Evolutionary conservation across 1,140 invertebrate genomes (phyloP).

Genomic region (Drosophila littoralis): DNA sequence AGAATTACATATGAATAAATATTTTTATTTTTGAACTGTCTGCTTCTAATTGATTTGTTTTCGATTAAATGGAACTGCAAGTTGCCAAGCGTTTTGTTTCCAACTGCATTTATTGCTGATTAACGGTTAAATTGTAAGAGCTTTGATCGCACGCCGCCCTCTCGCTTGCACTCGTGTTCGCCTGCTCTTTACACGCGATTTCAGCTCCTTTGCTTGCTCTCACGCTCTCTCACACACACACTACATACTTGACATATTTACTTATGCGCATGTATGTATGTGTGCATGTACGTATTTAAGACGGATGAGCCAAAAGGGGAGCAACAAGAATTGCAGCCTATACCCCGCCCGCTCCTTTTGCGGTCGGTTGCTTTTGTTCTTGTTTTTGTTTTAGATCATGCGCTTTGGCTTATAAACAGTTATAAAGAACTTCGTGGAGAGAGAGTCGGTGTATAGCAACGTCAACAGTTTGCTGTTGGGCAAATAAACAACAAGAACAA

Average conservation of each 20-base stretch:
- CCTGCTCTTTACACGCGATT: slow-evolving; percentile 61
- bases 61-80: slow-evolving; percentile 36
- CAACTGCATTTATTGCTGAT: slow-evolving; percentile 62
- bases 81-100: slow-evolving; percentile 58
- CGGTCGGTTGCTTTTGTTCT: slow-evolving; percentile 41
- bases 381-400: slow-evolving; percentile 69
- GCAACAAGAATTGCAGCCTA: slow-evolving; percentile 41
- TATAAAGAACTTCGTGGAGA: slow-evolving; percentile 50
- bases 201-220: slow-evolving; percentile 50
- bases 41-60: slow-evolving; percentile 66
- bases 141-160: slow-evolving; percentile 24
- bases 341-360: slow-evolving; percentile 30
- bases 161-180: slow-evolving; percentile 43
- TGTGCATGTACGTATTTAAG: slow-evolving; percentile 18
- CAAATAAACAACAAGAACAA: slow-evolving; percentile 62
- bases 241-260: slow-evolving; percentile 43
- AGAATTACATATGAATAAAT: slow-evolving; percentile 28
- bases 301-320: slow-evolving; percentile 45
- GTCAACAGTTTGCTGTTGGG: slow-evolving; percentile 70
- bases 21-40: slow-evolving; percentile 40
- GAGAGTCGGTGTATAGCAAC: slow-evolving; percentile 56
- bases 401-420: slow-evolving; percentile 72
- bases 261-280: slow-evolving; percentile 26
- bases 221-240: slow-evolving; percentile 42
- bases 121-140: slow-evolving; percentile 54